Evolutionary conservation across 2,797 vertebrate species (phyloP).

Genomic region (Mionectes olivaceus): DNA sequence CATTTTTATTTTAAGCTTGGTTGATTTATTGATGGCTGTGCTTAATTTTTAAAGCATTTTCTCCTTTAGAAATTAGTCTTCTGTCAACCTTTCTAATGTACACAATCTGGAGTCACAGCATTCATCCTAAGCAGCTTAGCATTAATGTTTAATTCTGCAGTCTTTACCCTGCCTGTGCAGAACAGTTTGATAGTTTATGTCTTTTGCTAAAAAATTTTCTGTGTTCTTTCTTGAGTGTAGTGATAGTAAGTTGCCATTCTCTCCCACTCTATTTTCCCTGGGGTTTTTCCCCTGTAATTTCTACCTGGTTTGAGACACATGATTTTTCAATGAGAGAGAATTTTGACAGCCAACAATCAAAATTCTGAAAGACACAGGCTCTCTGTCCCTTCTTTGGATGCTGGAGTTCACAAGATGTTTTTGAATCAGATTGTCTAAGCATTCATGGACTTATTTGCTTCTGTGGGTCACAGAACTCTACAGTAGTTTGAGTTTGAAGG

Average conservation of each 20-base stretch:
- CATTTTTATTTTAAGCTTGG: slow-evolving; percentile 65
- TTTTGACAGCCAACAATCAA: not conserved
- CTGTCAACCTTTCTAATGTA: slow-evolving; percentile 65
- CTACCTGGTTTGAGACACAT: not conserved
- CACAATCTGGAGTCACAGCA: slow-evolving; percentile 38
- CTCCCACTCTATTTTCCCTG: not conserved
- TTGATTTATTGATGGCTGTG: slow-evolving; percentile 72
- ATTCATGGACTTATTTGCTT: not conserved
- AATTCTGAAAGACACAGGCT: not conserved
- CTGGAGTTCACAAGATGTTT: fast-evolving
- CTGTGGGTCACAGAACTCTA: not conserved
- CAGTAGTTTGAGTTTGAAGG: not conserved
- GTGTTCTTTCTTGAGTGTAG: not conserved
- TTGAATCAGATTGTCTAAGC: not conserved
- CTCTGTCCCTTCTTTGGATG: not conserved
- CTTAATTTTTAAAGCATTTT: slow-evolving; percentile 79
- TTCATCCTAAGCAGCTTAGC: slow-evolving; percentile 62
- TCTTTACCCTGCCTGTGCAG: slow-evolving; percentile 52
- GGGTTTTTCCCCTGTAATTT: fast-evolving
- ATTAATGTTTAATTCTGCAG: slow-evolving; percentile 67
- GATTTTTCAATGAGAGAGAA: not conserved
- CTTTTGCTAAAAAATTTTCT: not conserved
- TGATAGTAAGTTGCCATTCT: not conserved
- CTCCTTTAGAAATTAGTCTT: slow-evolving; percentile 71
- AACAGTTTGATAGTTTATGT: slow-evolving; percentile 34